These are phyloP conservation scores for Podocnemis expansa DNA, from an alignment of 2,113 vertebrate genomes.

Conservation along the genomic window DNA sequence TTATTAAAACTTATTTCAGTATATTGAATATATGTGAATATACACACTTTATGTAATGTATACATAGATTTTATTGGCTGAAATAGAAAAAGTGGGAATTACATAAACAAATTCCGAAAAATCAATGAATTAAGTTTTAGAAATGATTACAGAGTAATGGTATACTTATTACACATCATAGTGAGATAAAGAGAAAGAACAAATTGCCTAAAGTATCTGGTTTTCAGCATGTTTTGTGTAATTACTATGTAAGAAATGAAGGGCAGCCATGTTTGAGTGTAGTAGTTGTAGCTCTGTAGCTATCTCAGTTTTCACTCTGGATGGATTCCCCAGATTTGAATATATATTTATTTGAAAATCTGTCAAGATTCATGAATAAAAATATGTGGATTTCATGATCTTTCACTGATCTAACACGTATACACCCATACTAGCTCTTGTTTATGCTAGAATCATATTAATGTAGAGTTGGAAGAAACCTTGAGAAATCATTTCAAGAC, in stretches of 20 bases:
- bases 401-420: neutral
- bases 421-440: neutral
- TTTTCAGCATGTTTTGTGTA: neutral
- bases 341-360: constrained; percentile 6
- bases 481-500: neutral
- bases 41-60: neutral
- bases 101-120: neutral
- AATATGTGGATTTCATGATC: neutral
- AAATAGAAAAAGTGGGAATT: neutral
- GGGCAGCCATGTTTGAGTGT: neutral
- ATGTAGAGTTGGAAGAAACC: neutral
- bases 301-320: neutral
- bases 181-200: neutral
- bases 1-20: neutral
- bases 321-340: neutral
- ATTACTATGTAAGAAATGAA: neutral
- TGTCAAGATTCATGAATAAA: neutral
- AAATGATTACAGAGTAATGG: neutral
- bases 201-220: neutral
- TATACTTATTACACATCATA: neutral
- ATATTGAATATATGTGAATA: neutral
- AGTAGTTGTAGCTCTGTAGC: neutral
- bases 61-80: neutral
- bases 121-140: neutral
- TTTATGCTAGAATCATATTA: neutral